Evolutionary conservation across 2,888 invertebrate genomes (phyloP).

Genomic region (Ennomos quercinarius): DNA sequence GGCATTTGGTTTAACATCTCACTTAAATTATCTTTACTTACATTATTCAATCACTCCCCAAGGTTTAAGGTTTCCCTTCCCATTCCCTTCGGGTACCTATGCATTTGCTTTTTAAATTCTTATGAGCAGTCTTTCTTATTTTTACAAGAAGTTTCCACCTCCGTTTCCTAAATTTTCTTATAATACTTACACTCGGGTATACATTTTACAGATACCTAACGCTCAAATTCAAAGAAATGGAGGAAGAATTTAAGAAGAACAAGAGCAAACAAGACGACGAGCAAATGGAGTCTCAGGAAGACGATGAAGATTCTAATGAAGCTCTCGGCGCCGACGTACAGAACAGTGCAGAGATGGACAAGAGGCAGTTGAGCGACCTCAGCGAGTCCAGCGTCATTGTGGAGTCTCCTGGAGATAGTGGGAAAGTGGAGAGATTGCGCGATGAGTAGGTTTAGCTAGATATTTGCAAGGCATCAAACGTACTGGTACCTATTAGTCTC

Average conservation of each 20-base stretch:
- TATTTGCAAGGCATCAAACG: conserved; percentile 5
- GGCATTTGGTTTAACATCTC: too few species aligned
- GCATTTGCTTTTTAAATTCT: too few species aligned
- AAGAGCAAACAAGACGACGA: conserved; percentile 76
- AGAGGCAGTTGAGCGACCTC: conserved; percentile 46
- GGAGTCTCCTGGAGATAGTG: conserved; percentile 70
- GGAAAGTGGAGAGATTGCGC: conserved; percentile 72
- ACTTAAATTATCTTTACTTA: too few species aligned
- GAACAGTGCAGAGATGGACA: conserved; percentile 26
- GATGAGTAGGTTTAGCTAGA: conserved; percentile 41
- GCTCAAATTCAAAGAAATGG: conserved; percentile 94
- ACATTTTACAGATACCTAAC: conserved; percentile 88
- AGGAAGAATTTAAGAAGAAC: conserved; percentile 91
- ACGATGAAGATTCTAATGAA: conserved; percentile 59
- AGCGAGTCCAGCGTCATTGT: conserved; percentile 70
- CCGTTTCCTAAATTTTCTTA: too few species aligned
- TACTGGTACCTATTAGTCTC: conserved; percentile 2
- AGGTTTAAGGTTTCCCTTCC: too few species aligned
- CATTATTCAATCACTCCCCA: too few species aligned
- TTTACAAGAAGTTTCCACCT: too few species aligned
- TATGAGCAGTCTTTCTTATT: too few species aligned
- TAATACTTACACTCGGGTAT: not conserved
- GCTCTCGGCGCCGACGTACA: conserved; percentile 49
- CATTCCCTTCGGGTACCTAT: too few species aligned
- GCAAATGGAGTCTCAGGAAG: conserved; percentile 57